Evolutionary conservation across 1,140 invertebrate genomes (phyloP).

Genomic region (Acromyrmex heyeri): DNA sequence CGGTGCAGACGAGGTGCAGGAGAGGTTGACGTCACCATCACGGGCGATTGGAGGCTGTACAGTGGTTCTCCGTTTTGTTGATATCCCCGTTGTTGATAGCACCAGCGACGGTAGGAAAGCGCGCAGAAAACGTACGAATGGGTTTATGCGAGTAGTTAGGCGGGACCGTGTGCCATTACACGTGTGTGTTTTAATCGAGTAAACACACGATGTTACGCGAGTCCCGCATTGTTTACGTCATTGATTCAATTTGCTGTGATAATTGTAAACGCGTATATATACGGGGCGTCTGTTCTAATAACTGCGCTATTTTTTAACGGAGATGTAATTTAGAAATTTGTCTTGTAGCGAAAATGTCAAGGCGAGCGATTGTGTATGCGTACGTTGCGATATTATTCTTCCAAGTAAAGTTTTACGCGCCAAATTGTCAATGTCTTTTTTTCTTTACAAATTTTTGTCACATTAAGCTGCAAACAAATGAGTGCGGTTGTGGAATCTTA

Average conservation of each 20-base stretch:
- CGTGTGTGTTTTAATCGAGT: slow-evolving; percentile 49
- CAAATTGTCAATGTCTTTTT: background rate
- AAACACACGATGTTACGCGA: slow-evolving; percentile 57
- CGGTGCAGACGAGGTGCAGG: slow-evolving; percentile 58
- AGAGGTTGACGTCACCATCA: slow-evolving; percentile 72
- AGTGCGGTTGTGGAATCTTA: background rate
- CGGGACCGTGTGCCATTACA: background rate
- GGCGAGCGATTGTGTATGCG: background rate
- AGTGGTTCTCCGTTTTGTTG: slow-evolving; percentile 83
- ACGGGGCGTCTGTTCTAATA: background rate
- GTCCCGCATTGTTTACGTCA: slow-evolving; percentile 54
- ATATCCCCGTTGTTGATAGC: slow-evolving; percentile 59
- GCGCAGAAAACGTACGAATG: slow-evolving; percentile 43
- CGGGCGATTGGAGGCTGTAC: slow-evolving; percentile 71
- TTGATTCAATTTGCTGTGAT: slow-evolving; percentile 31
- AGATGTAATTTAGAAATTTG: background rate
- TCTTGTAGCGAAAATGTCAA: background rate
- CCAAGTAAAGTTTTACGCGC: background rate
- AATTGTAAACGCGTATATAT: slow-evolving; percentile 23
- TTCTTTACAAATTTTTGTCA: background rate
- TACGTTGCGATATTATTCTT: background rate
- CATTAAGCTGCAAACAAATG: background rate
- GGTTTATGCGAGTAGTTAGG: slow-evolving; percentile 34
- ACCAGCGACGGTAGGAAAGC: slow-evolving; percentile 57
- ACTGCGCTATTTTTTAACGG: background rate